A percentile compares a stretch with the other conserved stretches of the same genome.
phyloP scores from a whole-genome alignment of 2,888 invertebrate genomes.

The Thymelicus sylvestris region DNA sequence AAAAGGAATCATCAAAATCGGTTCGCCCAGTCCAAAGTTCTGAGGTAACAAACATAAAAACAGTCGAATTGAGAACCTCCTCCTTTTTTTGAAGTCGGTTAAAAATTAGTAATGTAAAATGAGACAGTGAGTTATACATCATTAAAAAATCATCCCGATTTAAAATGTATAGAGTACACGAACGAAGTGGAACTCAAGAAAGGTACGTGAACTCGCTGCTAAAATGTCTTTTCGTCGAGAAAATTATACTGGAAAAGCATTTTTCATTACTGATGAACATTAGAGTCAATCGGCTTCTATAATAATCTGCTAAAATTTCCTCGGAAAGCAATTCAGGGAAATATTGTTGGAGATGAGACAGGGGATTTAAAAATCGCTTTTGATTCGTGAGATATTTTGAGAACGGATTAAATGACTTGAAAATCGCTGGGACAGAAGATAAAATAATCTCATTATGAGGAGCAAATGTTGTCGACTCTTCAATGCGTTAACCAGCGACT shows the following conservation, averaged over 20 bases:
- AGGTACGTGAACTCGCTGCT: background rate
- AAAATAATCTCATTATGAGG: constrained; percentile 34
- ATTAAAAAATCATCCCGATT: constrained; percentile 8
- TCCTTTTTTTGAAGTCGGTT: too few species aligned
- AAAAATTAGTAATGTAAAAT: background rate
- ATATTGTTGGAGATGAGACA: constrained; percentile 3
- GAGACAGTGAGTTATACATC: background rate
- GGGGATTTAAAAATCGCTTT: constrained; percentile 24
- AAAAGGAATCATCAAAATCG: too few species aligned
- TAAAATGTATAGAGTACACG: constrained; percentile 10
- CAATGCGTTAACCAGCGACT: constrained; percentile 20
- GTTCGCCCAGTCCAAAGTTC: too few species aligned
- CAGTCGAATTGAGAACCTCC: too few species aligned
- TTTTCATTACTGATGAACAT: constrained; percentile 9
- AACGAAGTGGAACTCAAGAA: constrained; percentile 1
- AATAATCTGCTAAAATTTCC: constrained; percentile 5
- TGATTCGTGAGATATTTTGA: constrained; percentile 23
- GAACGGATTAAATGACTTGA: constrained; percentile 32
- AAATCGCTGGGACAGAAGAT: constrained; percentile 33
- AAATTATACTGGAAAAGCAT: constrained; percentile 7
- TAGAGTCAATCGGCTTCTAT: constrained; percentile 10
- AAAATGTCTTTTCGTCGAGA: constrained; percentile 2
- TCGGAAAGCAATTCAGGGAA: constrained; percentile 6
- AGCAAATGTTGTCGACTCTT: constrained; percentile 30
- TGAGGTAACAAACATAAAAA: too few species aligned